phyloP scores from a whole-genome alignment of 1,140 invertebrate genomes.

The Hypothenemus hampei region DNA sequence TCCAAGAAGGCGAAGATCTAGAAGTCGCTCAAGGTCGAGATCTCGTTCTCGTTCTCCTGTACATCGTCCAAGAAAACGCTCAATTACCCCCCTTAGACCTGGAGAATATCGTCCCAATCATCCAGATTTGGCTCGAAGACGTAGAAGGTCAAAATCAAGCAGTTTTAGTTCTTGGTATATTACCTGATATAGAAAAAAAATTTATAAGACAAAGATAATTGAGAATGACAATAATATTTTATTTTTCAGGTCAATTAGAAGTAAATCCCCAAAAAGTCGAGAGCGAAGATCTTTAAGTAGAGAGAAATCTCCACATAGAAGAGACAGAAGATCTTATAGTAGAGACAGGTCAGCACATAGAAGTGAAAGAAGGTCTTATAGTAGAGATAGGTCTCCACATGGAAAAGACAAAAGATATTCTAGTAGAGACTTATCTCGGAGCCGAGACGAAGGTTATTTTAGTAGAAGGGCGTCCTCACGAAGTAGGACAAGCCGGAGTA shows the following conservation, averaged over 20 bases:
- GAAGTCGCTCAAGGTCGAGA: not conserved
- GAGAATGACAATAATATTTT: too few relatives aligned
- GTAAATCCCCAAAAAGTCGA: not conserved
- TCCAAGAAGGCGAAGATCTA: not conserved
- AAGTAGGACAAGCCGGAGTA: too few relatives aligned
- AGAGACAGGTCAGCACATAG: not conserved
- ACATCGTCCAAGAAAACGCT: not conserved
- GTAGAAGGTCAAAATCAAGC: not conserved
- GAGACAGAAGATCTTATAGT: not conserved
- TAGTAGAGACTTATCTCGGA: not conserved
- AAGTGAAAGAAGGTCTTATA: not conserved
- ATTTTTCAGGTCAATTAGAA: not conserved
- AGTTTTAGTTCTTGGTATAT: slow-evolving; percentile 5
- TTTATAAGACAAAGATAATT: too few relatives aligned
- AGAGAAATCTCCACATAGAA: not conserved
- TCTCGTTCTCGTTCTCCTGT: not conserved
- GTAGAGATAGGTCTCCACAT: not conserved
- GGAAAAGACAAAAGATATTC: not conserved
- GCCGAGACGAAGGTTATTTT: not conserved
- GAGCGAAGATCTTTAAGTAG: not conserved
- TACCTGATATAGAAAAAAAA: not conserved
- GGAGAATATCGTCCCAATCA: slow-evolving; percentile 18
- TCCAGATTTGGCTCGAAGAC: slow-evolving; percentile 13
- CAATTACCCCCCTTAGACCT: slow-evolving; percentile 14
- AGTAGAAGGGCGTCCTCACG: too few relatives aligned